Conservation (phyloP, 2,888 invertebrate genomes). For the Periphyllus acericola region DNA sequence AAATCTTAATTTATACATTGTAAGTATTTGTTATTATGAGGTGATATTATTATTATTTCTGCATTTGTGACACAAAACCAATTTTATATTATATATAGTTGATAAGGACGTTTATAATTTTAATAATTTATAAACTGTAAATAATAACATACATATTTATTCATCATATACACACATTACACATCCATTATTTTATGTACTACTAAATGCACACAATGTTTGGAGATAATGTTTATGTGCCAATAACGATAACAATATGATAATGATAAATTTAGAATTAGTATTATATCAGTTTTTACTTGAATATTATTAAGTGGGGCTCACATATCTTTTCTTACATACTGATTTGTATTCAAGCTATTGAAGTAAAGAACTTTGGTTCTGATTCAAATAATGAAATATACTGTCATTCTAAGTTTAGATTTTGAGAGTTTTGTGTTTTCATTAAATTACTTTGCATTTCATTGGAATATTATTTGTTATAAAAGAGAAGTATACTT, state of each 20-base stretch:
- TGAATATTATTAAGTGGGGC: constrained; percentile 53
- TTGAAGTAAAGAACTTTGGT: constrained; percentile 2
- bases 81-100: constrained; percentile 48
- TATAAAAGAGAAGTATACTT: constrained; percentile 21
- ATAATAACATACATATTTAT: constrained; percentile 42
- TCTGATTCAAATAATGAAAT: constrained; percentile 12
- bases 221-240: constrained; percentile 52
- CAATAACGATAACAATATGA: constrained; percentile 47
- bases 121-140: constrained; percentile 44
- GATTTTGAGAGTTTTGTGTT: constrained; percentile 23
- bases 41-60: constrained; percentile 60
- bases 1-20: constrained; percentile 48
- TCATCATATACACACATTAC: constrained; percentile 34
- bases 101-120: constrained; percentile 42
- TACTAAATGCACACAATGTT: constrained; percentile 52
- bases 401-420: neutral
- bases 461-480: constrained; percentile 23
- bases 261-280: constrained; percentile 42
- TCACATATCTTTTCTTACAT: constrained; percentile 54
- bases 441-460: neutral
- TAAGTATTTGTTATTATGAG: constrained; percentile 56
- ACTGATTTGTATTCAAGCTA: constrained; percentile 34
- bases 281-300: constrained; percentile 46
- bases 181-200: constrained; percentile 47
- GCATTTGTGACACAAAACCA: constrained; percentile 53